Conservation (phyloP, 2,888 invertebrate genomes). For the Aleiodes alternator region DNA sequence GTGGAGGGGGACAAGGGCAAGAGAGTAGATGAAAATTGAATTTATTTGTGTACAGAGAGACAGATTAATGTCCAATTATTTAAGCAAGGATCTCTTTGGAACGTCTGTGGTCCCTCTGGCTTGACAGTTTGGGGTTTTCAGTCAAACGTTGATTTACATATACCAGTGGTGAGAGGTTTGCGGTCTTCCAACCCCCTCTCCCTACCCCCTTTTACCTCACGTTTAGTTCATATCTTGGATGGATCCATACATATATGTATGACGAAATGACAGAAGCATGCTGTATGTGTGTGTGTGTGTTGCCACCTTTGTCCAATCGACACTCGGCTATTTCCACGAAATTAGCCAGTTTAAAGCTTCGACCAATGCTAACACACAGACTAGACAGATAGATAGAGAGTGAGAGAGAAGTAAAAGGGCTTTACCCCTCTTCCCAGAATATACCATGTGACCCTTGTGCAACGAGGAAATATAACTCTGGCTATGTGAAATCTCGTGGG, state of each 20-base stretch:
- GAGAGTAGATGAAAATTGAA: not conserved
- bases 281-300: too few relatives aligned
- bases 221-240: conserved; percentile 34
- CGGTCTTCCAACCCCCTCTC: conserved; percentile 12
- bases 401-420: not conserved
- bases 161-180: conserved; percentile 59
- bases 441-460: not conserved
- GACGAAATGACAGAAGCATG: conserved; percentile 22
- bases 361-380: too few relatives aligned
- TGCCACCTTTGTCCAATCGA: conserved; percentile 22
- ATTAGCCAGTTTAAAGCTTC: conserved; percentile 1
- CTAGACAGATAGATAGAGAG: not conserved
- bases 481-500: conserved; percentile 21
- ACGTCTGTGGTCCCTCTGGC: conserved; percentile 27
- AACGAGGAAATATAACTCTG: conserved; percentile 17
- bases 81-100: conserved; percentile 23
- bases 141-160: conserved; percentile 73
- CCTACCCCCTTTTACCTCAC: conserved; percentile 27
- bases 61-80: conserved; percentile 36
- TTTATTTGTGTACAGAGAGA: conserved; percentile 31
- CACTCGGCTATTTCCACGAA: not conserved
- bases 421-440: not conserved
- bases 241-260: conserved; percentile 41
- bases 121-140: conserved; percentile 56
- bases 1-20: too few relatives aligned